phyloP scores from a whole-genome alignment of 2,113 vertebrate genomes.

The Greenwoodochromis staneri region DNA sequence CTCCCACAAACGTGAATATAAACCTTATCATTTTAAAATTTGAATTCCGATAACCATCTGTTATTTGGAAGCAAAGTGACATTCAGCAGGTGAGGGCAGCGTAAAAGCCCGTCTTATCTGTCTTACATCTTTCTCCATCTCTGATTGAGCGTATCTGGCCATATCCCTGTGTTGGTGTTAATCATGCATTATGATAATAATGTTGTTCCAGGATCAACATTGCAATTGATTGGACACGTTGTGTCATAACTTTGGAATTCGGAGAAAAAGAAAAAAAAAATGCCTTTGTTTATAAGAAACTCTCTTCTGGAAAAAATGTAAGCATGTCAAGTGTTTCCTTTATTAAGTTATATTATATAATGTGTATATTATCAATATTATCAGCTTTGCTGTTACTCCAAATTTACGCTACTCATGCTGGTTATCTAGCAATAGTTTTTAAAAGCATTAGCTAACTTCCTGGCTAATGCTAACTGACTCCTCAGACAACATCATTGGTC shows the following conservation, averaged over 20 bases:
- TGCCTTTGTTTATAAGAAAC: neutral
- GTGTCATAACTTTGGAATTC: neutral
- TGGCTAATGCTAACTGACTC: neutral
- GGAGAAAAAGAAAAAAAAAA: neutral
- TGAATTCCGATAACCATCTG: neutral
- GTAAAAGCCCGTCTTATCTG: neutral
- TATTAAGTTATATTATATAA: neutral
- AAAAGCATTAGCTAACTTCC: neutral
- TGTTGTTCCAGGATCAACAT: neutral
- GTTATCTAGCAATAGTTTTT: neutral
- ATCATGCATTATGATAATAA: neutral
- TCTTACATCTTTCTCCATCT: neutral
- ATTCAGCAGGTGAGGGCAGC: neutral
- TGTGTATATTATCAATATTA: neutral
- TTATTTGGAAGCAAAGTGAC: neutral
- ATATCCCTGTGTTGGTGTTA: neutral
- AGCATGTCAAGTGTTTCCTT: neutral
- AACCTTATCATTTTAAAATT: neutral
- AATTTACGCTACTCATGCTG: neutral
- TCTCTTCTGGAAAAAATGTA: neutral
- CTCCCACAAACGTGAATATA: neutral
- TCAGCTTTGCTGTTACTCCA: neutral
- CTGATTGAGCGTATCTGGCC: neutral
- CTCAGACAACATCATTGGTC: neutral
- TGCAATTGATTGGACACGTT: neutral